A percentile compares a stretch with the other conserved stretches of the same genome.
Conservation (phyloP, 2,888 invertebrate genomes). For the Tuta absoluta region DNA sequence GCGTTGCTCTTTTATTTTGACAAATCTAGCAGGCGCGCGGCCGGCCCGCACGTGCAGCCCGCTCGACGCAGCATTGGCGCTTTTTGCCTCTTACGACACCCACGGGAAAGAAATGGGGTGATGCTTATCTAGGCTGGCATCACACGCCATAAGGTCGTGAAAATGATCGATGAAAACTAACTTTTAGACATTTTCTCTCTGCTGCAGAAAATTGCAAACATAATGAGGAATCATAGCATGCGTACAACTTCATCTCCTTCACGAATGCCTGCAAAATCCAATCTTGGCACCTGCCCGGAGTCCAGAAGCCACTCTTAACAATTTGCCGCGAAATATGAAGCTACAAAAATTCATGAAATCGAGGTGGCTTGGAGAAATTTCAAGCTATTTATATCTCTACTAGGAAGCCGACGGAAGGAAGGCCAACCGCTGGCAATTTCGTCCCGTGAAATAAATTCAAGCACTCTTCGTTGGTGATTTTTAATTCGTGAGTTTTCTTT, state of each 20-base stretch:
- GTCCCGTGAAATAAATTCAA: slow-evolving; percentile 60
- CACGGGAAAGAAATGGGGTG: no score
- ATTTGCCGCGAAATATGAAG: slow-evolving; percentile 62
- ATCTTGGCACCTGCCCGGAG: slow-evolving; percentile 37
- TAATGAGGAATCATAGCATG: neutral
- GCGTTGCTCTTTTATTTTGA: no score
- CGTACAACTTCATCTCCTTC: slow-evolving; percentile 34
- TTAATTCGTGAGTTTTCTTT: slow-evolving; percentile 60
- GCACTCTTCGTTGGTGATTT: slow-evolving; percentile 52
- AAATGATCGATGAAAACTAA: no score
- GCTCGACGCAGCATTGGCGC: no score
- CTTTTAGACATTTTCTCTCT: no score
- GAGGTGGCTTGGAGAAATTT: slow-evolving; percentile 52
- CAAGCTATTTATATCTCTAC: slow-evolving; percentile 47
- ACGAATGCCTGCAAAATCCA: slow-evolving; percentile 50
- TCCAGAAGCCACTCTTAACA: slow-evolving; percentile 45
- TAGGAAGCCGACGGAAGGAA: slow-evolving; percentile 50
- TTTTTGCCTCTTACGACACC: no score
- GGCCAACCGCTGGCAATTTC: slow-evolving; percentile 57
- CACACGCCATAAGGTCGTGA: no score
- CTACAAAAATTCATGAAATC: slow-evolving; percentile 65
- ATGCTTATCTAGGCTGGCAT: no score
- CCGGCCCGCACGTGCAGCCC: no score
- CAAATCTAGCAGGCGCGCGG: no score
- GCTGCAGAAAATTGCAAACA: no score